A percentile compares a stretch with the other conserved stretches of the same genome.
Evolutionary conservation across 2,113 vertebrate species (phyloP).

Genomic region (Gobiocypris rarus): DNA sequence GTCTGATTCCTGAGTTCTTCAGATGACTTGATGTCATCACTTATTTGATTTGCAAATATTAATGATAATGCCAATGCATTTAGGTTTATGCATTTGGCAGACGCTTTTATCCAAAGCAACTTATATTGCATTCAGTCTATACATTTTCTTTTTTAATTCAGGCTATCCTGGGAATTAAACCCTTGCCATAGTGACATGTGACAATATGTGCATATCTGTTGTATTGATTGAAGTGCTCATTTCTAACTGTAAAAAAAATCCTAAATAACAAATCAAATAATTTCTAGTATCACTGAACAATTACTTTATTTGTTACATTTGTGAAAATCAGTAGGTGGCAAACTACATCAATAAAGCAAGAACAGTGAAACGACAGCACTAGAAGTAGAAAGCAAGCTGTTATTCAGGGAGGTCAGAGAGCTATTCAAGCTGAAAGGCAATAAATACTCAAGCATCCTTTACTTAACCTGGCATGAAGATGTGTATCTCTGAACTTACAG

Average conservation of each 20-base stretch:
- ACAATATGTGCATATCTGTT: background rate
- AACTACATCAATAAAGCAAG: background rate
- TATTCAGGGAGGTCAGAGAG: background rate
- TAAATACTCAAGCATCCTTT: slow-evolving; percentile 23
- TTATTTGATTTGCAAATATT: background rate
- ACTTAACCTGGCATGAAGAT: background rate
- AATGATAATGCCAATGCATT: background rate
- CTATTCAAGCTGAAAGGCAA: background rate
- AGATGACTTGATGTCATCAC: background rate
- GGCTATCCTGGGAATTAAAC: background rate
- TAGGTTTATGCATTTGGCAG: background rate
- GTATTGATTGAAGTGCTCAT: background rate
- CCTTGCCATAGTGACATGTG: background rate
- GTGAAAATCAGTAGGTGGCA: background rate
- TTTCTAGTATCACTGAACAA: background rate
- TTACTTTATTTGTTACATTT: background rate
- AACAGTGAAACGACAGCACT: background rate
- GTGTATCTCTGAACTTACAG: background rate
- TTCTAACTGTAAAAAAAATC: background rate
- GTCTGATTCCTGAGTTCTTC: background rate
- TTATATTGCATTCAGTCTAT: background rate
- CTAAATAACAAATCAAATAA: background rate
- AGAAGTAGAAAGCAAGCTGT: background rate
- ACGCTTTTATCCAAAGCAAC: background rate
- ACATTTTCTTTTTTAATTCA: background rate